Base-by-base conservation (phyloP, 2,797 vertebrate species). In the Melanotaenia trifasciata region DNA sequence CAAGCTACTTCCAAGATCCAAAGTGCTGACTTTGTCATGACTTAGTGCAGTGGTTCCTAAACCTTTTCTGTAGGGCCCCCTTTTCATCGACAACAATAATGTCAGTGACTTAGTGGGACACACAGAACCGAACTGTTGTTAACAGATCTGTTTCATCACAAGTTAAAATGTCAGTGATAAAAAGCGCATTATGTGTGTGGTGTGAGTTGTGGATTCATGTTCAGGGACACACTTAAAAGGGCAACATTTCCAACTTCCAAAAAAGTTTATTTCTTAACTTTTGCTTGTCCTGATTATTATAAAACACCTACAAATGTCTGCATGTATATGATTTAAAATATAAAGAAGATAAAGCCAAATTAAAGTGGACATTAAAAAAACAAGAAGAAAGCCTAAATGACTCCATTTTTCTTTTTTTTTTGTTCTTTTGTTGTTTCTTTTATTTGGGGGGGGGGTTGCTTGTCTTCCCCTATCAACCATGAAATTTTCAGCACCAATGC, bases 401-500 rank as follows among this genome's bases (percentile, higher is more conserved):
- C 45, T 54, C 50, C 43, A 61, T 8, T 18, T 8, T 53, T 54
- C 93, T 92, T 94, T 93, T 85, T 92, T 94, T 67, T 32, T 32
- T 28, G 28, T 28, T 28, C 28, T 30, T 30, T 30, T 30, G 28
- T 30, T 30, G 28, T 30, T 30, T 30, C 28, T 28, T 1, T 28
- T n/a, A n/a, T n/a, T n/a, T 28, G 33, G 33, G 5, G 8, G 11
- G 10, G 36, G 10, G 36, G 3, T 4, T 73, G 51, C 10, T 67
- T 36, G 62, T 79, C 30, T 40, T 78, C 26, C 93, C 88, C 89
- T 91, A 82, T 80, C 81, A 85, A 80, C 85, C 84, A 89, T 87
- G 81, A 84, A 74, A 79, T 78, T 72, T 70, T 79, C 94, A 95
- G 93, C 90, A 94, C 93, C 90, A 93, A 93, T 94, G 93, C 85